A percentile compares a stretch with the other conserved stretches of the same genome.
phyloP scores from a whole-genome alignment of 2,113 vertebrate genomes.

The Apeltes quadracus region DNA sequence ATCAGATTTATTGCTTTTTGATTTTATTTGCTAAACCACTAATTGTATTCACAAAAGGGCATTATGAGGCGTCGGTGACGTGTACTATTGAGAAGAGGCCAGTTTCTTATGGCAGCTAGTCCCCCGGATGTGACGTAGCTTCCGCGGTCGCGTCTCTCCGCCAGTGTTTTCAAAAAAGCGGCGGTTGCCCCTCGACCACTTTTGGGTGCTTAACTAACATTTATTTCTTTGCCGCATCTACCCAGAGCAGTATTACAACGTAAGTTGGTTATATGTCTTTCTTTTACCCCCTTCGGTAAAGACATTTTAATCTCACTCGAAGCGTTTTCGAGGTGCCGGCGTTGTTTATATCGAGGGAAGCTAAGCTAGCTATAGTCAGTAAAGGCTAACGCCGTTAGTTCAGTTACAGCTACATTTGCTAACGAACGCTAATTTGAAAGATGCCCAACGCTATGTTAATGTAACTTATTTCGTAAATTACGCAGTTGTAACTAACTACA shows the following conservation, averaged over 20 bases:
- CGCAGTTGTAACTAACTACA: background rate
- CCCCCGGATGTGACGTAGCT: conserved; percentile 44
- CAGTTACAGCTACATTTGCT: background rate
- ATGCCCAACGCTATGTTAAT: background rate
- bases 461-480: background rate
- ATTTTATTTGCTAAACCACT: background rate
- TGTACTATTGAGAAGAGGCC: background rate
- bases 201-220: background rate
- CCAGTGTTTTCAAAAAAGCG: conserved; percentile 73
- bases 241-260: background rate
- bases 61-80: background rate
- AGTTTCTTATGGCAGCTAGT: background rate
- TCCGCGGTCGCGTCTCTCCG: background rate
- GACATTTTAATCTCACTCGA: fast-evolving
- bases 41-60: background rate
- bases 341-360: background rate
- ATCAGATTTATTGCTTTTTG: fast-evolving
- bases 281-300: fast-evolving
- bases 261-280: background rate
- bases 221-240: fast-evolving
- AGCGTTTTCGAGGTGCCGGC: background rate
- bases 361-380: conserved; percentile 9
- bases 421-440: background rate
- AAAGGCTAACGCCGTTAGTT: conserved; percentile 12
- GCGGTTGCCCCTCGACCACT: conserved; percentile 48